phyloP scores from a whole-genome alignment of 2,888 invertebrate species.

The Carterocephalus palaemon region DNA sequence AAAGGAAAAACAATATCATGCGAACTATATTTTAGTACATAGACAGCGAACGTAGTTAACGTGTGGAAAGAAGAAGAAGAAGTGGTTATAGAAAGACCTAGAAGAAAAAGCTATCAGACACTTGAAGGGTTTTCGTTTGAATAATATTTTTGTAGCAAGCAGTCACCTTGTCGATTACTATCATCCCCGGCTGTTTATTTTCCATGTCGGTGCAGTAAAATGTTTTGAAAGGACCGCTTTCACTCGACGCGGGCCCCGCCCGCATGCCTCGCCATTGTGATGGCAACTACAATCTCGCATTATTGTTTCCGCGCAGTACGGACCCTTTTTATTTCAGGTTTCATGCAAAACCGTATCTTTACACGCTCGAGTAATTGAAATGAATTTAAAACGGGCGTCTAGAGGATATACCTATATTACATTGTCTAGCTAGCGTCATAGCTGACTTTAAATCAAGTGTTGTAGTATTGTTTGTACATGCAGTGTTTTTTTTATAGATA shows the following conservation, averaged over 20 bases:
- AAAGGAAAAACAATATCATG: no score
- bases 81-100: no score
- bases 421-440: constrained; percentile 38
- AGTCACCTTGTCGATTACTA: constrained; percentile 28
- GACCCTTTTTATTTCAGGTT: constrained; percentile 67
- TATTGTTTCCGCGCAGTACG: constrained; percentile 70
- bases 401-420: constrained; percentile 47
- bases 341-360: constrained; percentile 67
- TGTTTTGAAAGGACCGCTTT: constrained; percentile 78
- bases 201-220: constrained; percentile 62
- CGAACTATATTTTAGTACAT: no score
- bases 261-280: constrained; percentile 70
- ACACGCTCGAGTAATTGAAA: constrained; percentile 65
- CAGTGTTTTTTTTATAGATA: no score
- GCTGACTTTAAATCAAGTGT: constrained; percentile 23
- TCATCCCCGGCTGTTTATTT: constrained; percentile 53
- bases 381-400: constrained; percentile 71
- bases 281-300: constrained; percentile 72
- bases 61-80: no score
- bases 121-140: background rate
- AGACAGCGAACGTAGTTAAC: no score
- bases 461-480: no score
- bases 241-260: constrained; percentile 61
- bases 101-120: no score
- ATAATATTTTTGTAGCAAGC: constrained; percentile 41